Conservation (phyloP, 2,888 invertebrate species). For the Napeogenes inachia region DNA sequence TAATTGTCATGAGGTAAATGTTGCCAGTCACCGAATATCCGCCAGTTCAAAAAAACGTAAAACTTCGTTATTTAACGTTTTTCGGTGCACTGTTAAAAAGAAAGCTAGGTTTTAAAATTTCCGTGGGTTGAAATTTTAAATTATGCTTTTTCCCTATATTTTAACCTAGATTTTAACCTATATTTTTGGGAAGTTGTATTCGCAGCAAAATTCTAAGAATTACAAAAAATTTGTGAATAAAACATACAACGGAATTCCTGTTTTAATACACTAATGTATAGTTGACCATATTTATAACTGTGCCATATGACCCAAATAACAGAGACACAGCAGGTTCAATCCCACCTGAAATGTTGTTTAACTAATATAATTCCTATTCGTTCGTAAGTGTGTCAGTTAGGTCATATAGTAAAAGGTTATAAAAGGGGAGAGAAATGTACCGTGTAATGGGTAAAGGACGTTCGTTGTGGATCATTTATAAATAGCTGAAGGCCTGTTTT, state of each 20-base stretch:
- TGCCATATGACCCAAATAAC: slow-evolving; percentile 17
- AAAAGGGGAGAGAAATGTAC: slow-evolving; percentile 29
- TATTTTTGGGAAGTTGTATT: not conserved
- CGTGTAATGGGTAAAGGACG: slow-evolving; percentile 30
- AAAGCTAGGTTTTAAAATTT: too few species aligned
- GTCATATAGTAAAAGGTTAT: slow-evolving; percentile 26
- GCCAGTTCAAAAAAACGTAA: too few species aligned
- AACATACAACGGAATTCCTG: slow-evolving; percentile 9
- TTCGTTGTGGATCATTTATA: slow-evolving; percentile 23
- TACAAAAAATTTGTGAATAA: slow-evolving; percentile 7
- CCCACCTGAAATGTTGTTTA: not conserved
- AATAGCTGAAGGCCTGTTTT: slow-evolving; percentile 18
- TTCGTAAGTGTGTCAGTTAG: slow-evolving; percentile 23
- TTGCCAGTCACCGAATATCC: too few species aligned
- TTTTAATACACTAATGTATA: slow-evolving; percentile 6
- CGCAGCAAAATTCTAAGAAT: not conserved
- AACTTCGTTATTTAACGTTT: too few species aligned
- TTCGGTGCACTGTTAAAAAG: too few species aligned
- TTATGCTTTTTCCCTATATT: too few species aligned
- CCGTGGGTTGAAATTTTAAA: too few species aligned
- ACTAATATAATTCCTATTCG: not conserved
- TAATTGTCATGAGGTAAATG: too few species aligned
- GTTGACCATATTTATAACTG: slow-evolving; percentile 16
- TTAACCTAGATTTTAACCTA: not conserved
- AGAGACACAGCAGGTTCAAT: slow-evolving; percentile 9